Conservation (phyloP, 2,888 invertebrate species). For the Aspidapion aeneum region DNA sequence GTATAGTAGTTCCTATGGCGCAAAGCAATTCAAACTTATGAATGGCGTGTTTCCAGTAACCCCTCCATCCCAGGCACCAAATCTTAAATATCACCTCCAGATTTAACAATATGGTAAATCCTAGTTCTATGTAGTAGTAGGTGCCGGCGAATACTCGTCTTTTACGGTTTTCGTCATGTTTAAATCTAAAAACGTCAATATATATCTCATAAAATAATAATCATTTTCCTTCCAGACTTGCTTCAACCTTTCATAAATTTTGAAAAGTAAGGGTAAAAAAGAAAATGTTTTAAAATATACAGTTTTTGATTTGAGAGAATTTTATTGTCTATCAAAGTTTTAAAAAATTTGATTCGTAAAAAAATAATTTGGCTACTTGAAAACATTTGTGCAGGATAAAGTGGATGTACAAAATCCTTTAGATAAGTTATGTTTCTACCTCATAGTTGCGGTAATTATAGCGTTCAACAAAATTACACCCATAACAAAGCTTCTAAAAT, state of each 20-base stretch:
- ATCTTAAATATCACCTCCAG: conserved; percentile 95
- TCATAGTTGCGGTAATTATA: conserved; percentile 93
- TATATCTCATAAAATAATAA: too few species aligned
- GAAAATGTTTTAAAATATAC: too few species aligned
- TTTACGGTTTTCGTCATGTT: conserved; percentile 78
- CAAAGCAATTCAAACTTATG: conserved; percentile 96
- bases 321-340: too few species aligned
- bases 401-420: too few species aligned
- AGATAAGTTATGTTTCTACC: too few species aligned
- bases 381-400: too few species aligned
- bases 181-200: conserved; percentile 56
- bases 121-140: conserved; percentile 92
- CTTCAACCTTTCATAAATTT: too few species aligned
- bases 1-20: conserved; percentile 89
- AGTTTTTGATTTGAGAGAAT: too few species aligned
- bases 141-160: conserved; percentile 81
- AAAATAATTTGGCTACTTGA: too few species aligned
- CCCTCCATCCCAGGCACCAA: conserved; percentile 93
- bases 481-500: conserved; percentile 92
- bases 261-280: too few species aligned
- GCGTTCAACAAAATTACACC: conserved; percentile 94
- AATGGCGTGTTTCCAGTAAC: conserved; percentile 93
- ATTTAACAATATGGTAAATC: conserved; percentile 92
- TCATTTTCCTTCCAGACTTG: too few species aligned
- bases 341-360: too few species aligned